Evolutionary conservation across 2,113 vertebrate species (phyloP), one percentile per base, ranked within the genome.

Genomic region (Ictalurus punctatus): DNA sequence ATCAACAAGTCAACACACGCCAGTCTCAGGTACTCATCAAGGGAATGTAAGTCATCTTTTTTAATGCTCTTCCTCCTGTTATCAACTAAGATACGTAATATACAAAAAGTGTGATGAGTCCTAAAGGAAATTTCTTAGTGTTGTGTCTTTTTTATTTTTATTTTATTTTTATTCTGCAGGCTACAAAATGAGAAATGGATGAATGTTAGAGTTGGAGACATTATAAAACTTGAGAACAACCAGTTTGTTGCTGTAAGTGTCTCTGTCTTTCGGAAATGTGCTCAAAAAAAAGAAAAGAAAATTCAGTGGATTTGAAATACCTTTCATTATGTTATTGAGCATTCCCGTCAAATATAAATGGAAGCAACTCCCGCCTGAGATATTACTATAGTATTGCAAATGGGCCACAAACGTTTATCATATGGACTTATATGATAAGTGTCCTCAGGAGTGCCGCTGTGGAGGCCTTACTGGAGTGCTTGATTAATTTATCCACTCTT

Each of bases 161-260:
- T 34, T 34, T 34, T 34, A 34, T 81, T 84, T 73, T 84, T 21
- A 83, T 85, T 69, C 58, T 78, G 8, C 85, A 95, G 93, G 78
- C 82, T 96, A 16, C 90, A 95, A 92, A 96, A 94, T 92, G 93
- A 95, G 89, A 96, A 96, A 88, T 95, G 94, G 95, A 94, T 94
- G 94, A 95, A 95, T 86, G 92, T 95, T 79, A 94, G 93, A 90
- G 94, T 95, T 12, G 95, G 94, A 91, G 95, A 93, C 80, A 92
- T 95, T 89, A 92, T 95, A 92, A 96, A 95, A 92, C 86, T 95
- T 88, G 92, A 94, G 93, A 96, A 96, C 92, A 96, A 96, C 90
- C 96, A 96, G 67, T 96, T 96, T 93, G 94, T 96, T 84, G 94
- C 95, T 89, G 96, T 96, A 92, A 95, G 96, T 96, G 90, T 71